phyloP scores from a whole-genome alignment of 1,140 invertebrate genomes.

The Drosophila sproati region DNA sequence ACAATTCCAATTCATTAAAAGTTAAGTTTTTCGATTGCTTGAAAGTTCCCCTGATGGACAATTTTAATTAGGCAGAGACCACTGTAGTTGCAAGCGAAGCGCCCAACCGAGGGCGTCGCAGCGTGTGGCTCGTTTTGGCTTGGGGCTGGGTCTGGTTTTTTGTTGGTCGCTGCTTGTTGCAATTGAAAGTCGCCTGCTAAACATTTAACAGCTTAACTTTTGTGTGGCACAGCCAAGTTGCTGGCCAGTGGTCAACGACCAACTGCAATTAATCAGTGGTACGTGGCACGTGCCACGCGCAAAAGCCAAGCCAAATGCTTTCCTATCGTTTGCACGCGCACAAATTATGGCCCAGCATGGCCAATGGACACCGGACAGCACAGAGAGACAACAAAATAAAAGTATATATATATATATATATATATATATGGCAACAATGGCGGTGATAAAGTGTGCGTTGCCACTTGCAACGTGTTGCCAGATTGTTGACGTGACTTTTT shows the following conservation, averaged over 20 bases:
- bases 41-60: too few relatives aligned
- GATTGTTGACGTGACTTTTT: conserved; percentile 74
- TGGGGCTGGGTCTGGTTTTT: neutral
- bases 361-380: conserved; percentile 6
- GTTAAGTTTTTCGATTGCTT: too few relatives aligned
- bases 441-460: conserved; percentile 70
- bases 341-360: conserved; percentile 47
- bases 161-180: conserved; percentile 3
- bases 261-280: conserved; percentile 77
- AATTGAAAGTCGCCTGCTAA: conserved; percentile 33
- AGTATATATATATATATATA: too few relatives aligned
- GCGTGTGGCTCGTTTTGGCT: neutral
- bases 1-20: too few relatives aligned
- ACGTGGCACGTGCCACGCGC: conserved; percentile 72
- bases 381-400: neutral
- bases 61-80: too few relatives aligned
- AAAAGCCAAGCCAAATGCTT: conserved; percentile 13
- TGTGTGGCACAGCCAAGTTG: conserved; percentile 43
- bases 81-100: conserved; percentile 16
- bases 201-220: conserved; percentile 50
- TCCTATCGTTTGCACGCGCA: conserved; percentile 63
- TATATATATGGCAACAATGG: conserved; percentile 10
- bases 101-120: conserved; percentile 4
- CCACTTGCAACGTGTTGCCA: conserved; percentile 79
- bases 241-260: conserved; percentile 14